These are phyloP conservation scores for Cnemophilus loriae DNA, from an alignment of 2,113 vertebrate species.

Conservation along the genomic window DNA sequence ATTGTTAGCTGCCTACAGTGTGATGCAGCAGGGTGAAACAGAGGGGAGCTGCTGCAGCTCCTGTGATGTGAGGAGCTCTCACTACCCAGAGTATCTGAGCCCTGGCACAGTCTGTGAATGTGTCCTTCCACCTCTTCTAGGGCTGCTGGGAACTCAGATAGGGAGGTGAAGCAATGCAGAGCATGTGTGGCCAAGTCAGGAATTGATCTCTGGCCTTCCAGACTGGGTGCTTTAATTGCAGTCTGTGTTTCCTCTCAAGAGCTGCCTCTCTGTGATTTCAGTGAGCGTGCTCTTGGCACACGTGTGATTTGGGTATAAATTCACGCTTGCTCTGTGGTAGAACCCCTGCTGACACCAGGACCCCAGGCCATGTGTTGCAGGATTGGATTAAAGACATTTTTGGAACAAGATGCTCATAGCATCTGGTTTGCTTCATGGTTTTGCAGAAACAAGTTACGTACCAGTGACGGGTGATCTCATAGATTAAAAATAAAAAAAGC, in stretches of 20 bases:
- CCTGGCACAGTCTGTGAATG: neutral
- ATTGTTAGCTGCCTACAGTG: neutral
- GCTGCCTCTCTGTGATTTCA: neutral
- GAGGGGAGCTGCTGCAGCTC: neutral
- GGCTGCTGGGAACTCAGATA: neutral
- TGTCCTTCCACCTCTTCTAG: neutral
- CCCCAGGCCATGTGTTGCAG: neutral
- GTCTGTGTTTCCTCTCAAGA: neutral
- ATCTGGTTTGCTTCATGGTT: constrained; percentile 29
- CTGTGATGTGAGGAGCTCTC: neutral
- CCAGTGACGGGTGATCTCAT: neutral
- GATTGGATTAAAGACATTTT: neutral
- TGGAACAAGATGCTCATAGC: neutral
- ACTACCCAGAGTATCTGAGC: neutral
- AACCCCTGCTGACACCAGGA: neutral
- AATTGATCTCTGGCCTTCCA: neutral
- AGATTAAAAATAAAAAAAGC: constrained; percentile 19
- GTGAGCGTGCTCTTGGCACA: neutral
- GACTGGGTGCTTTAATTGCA: neutral
- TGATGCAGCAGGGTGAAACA: neutral
- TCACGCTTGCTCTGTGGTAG: neutral
- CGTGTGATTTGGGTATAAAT: neutral
- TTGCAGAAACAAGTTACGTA: neutral
- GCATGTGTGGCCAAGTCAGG: neutral
- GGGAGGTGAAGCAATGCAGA: neutral